Base-by-base conservation (phyloP, 2,797 vertebrate species). In the Setipinna tenuifilis region DNA sequence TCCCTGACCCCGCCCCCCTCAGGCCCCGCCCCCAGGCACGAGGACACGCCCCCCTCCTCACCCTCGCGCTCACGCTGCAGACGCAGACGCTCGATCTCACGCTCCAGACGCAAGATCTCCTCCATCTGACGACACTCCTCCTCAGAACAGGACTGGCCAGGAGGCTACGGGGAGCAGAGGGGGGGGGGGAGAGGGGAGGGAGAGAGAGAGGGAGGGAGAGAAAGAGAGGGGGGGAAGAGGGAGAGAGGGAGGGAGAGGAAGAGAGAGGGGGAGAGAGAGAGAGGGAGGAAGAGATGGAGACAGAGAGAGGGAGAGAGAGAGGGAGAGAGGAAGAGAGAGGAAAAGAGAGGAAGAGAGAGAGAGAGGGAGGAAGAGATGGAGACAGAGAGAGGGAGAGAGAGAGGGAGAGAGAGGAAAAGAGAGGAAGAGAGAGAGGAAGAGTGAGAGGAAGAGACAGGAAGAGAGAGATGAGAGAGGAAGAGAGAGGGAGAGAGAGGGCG, bases 81-180 rank as follows among this genome's bases (percentile, higher is more conserved):
- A n/a, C n/a, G n/a, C 86, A 98, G 90, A 3, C 97, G 96, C 89
- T 98, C 97, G 11, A 98, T 98, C 94, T 98, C 97, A 86, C 95
- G 95, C 92, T 98, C 97, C 84, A 98, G 92, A 3, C 97, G 95
- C 88, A 97, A 93, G 89, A 98, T 98, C 94, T 98, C 96, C 92
- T 97, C 96, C 97, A 98, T 98, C 93, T 98, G 97, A 86, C 95
- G 96, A 83, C 94, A 96, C 90, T 98, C 97, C 86, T 98, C 97
- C 88, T 97, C 96, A 23, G 96, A 95, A 35, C 96, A 91, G 19
- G 92, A 93, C 85, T 88, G 90, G 88, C 87, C 90, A 87, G 31
- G 11, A 25, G 25, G 85, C 83, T 94, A 58, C 0, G 46, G n/a
- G 17, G 46, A 19, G 4, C 2, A 58, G 57, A 16, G 19, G 17